phyloP scores from a whole-genome alignment of 2,797 vertebrate species.

The Anguilla megastoma region DNA sequence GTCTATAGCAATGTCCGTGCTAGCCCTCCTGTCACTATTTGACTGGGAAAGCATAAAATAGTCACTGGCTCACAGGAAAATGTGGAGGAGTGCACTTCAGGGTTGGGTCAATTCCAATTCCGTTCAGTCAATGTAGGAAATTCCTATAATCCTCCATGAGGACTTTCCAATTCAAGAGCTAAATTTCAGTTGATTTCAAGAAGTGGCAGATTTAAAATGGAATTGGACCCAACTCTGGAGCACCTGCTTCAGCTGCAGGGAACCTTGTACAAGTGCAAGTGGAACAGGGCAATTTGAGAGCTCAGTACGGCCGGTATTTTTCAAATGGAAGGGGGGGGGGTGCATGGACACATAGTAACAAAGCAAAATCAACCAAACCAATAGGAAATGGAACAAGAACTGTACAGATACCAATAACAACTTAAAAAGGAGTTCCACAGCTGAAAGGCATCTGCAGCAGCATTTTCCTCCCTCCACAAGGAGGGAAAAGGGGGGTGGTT shows the following conservation, averaged over 20 bases:
- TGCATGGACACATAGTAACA: neutral
- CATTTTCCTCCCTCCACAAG: neutral
- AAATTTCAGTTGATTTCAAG: neutral
- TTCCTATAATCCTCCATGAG: neutral
- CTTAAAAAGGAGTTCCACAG: neutral
- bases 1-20: too few species aligned
- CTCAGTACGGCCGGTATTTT: neutral
- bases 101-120: too few species aligned
- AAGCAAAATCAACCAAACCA: constrained; percentile 6
- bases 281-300: neutral
- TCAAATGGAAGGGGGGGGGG: neutral
- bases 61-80: neutral
- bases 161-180: neutral
- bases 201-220: neutral
- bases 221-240: neutral
- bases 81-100: neutral
- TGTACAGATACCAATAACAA: neutral
- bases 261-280: neutral
- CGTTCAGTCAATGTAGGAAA: neutral
- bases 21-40: neutral
- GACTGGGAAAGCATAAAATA: neutral
- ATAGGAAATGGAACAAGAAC: neutral
- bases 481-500: neutral
- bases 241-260: neutral
- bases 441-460: neutral